phyloP scores from a whole-genome alignment of 2,888 invertebrate species.

The Mesorhabditis sp. region DNA sequence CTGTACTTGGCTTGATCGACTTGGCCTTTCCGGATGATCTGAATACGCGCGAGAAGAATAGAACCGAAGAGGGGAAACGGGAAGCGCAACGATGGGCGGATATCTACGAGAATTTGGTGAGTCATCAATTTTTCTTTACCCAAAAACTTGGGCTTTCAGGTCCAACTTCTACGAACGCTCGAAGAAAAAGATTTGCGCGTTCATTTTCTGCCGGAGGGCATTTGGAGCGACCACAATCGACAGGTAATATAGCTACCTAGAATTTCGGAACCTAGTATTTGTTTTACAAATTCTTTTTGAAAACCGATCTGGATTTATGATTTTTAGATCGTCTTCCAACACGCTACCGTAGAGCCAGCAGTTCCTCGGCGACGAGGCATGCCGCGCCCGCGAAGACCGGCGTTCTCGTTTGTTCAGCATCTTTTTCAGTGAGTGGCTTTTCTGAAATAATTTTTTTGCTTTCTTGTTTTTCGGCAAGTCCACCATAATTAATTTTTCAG shows the following conservation, averaged over 20 bases:
- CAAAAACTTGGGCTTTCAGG: slow-evolving; percentile 49
- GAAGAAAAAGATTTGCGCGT: slow-evolving; percentile 81
- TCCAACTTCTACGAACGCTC: slow-evolving; percentile 75
- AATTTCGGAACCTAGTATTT: not conserved
- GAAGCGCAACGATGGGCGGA: not conserved
- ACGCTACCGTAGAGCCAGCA: not conserved
- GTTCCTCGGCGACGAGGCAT: not conserved
- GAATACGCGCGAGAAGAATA: not conserved
- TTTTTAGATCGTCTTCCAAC: slow-evolving; percentile 1
- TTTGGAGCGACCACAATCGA: slow-evolving; percentile 64
- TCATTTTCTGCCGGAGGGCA: slow-evolving; percentile 72
- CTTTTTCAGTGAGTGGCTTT: not conserved
- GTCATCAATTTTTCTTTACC: not conserved
- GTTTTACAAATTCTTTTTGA: not conserved
- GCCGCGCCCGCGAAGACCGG: not conserved
- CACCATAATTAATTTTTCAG: not conserved
- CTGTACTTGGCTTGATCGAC: slow-evolving; percentile 79
- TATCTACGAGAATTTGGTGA: not conserved
- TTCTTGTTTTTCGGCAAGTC: not conserved
- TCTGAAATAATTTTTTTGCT: not conserved
- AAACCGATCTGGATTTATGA: not conserved
- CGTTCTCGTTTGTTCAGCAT: not conserved
- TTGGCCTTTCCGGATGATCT: slow-evolving; percentile 72
- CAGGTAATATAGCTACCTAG: slow-evolving; percentile 14
- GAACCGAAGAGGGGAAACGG: slow-evolving; percentile 11